Conservation (phyloP, 2,113 vertebrate genomes). For the Todiramphus saurophagus region DNA sequence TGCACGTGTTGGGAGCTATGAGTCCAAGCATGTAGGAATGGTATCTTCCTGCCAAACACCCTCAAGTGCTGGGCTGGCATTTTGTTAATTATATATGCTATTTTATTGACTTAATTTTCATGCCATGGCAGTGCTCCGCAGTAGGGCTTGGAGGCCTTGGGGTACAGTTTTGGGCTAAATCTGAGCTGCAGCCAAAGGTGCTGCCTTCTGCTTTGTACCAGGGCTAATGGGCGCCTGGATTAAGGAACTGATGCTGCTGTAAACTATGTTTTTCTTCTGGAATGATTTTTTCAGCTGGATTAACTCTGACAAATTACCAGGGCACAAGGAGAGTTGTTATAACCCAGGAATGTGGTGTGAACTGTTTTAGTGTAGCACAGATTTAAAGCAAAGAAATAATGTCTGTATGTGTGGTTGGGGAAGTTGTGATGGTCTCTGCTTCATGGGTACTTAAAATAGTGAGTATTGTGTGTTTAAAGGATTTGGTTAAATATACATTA, state of each 20-base stretch:
- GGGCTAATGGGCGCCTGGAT: not conserved
- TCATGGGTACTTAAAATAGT: not conserved
- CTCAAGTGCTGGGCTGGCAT: conserved; percentile 1
- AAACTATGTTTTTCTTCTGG: not conserved
- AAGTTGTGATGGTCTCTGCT: not conserved
- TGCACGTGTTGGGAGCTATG: not conserved
- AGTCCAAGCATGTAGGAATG: conserved; percentile 32
- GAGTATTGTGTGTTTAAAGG: not conserved
- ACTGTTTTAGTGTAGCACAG: not conserved
- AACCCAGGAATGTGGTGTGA: not conserved
- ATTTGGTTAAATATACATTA: not conserved
- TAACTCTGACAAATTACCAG: not conserved
- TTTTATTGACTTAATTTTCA: not conserved
- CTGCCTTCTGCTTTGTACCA: not conserved
- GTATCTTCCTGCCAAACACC: not conserved
- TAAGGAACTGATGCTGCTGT: not conserved
- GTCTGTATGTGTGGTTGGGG: not conserved
- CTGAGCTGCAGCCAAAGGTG: not conserved
- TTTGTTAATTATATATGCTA: conserved; percentile 21
- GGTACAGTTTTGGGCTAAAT: not conserved
- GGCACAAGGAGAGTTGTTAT: not conserved
- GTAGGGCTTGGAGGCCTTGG: not conserved
- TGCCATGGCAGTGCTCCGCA: not conserved
- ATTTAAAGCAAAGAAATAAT: not conserved
- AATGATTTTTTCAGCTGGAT: not conserved